Base-by-base conservation (phyloP, 2,113 vertebrate species). In the Typhlomys cinereus region DNA sequence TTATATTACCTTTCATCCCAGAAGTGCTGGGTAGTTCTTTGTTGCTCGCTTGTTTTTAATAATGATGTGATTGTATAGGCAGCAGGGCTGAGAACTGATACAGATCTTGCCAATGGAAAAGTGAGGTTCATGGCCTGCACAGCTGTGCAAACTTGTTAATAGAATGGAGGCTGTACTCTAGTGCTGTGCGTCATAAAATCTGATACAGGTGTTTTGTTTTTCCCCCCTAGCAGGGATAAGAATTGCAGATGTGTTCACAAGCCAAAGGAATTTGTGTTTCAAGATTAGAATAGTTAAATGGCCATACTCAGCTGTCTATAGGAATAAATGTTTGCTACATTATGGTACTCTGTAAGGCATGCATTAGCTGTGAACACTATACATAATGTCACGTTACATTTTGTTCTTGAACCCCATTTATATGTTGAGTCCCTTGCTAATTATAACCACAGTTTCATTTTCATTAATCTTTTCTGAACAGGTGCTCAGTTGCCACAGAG, bases 371-470 rank as follows among this genome's bases (percentile, higher is more conserved):
- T 85, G 34, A 8, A 50, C 54, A 67, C 9, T n/a, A n/a, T n/a
- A n/a, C n/a, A 21, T 67, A 21, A 66, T 50, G 59, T 76, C 87
- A 21, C 5, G 31, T 70, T 46, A 50, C 85, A 25, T 50, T 87
- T 50, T 87, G 5, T 64, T 85, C 20, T 62, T 50, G 13, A 4
- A 7, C 31, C 18, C 41, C 69, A n/a, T 71, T 70, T 88, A 25
- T 52, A 50, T 89, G 62, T 84, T 90, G 85, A 73, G 52, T 85
- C 64, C 67, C 74, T 91, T 84, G 66, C 44, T 71, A 12, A 59
- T 74, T 61, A 31, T n/a, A 5, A 52, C 52, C 82, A 29, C 34
- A 50, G n/a, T 70, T 84, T 88, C 44, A 54, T 34, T 74, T 90
- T 85, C 29, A 14, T 81, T 83, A 48, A 31, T 23, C 18, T 11